Conservation (phyloP, 2,113 vertebrate species). For the Alaudala cheleensis region DNA sequence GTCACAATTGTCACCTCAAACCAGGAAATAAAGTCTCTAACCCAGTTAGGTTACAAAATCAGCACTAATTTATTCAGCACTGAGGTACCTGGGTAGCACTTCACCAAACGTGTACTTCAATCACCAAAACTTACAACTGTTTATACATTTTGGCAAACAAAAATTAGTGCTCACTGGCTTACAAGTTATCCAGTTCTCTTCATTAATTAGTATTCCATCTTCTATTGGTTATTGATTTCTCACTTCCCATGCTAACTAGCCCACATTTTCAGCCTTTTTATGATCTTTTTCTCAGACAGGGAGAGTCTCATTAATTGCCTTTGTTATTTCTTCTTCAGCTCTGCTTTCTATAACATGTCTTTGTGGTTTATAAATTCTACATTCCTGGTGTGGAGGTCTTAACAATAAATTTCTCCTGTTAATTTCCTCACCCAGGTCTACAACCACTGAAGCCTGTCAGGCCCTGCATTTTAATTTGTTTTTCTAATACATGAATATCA, state of each 20-base stretch:
- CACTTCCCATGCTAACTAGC: not conserved
- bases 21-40: not conserved
- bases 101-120: rapidly evolving
- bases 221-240: not conserved
- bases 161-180: not conserved
- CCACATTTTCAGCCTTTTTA: not conserved
- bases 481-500: not conserved
- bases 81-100: not conserved
- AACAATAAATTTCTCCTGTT: not conserved
- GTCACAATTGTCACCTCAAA: not conserved
- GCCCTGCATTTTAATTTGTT: not conserved
- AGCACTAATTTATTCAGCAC: not conserved
- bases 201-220: not conserved
- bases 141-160: not conserved
- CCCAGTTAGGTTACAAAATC: not conserved
- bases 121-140: not conserved
- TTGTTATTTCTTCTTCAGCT: not conserved
- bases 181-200: not conserved
- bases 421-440: not conserved
- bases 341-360: not conserved
- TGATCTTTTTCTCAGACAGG: not conserved
- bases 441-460: not conserved
- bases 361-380: not conserved
- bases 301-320: not conserved
- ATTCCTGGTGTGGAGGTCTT: too few species aligned